Evolutionary conservation across 2,888 invertebrate genomes (phyloP).

Genomic region (Leptinotarsa rubiginosa): DNA sequence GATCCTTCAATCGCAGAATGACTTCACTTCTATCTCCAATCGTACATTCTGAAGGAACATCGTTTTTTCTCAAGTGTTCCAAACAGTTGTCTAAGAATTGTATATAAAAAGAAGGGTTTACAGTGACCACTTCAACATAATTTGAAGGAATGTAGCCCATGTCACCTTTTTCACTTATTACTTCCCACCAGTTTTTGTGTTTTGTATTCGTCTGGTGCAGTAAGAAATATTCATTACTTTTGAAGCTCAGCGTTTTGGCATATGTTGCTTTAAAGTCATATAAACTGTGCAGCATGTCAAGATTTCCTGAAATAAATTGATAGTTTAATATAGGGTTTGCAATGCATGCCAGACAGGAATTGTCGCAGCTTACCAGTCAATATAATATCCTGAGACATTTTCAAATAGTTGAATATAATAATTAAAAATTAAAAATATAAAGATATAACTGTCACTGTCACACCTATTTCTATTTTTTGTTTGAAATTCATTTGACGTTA

Average conservation of each 20-base stretch:
- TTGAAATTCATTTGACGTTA: slow-evolving; percentile 31
- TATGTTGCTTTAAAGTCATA: slow-evolving; percentile 88
- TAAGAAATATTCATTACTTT: slow-evolving; percentile 83
- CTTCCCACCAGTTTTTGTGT: slow-evolving; percentile 91
- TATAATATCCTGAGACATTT: slow-evolving; percentile 53
- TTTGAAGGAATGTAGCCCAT: slow-evolving; percentile 89
- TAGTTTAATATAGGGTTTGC: background rate
- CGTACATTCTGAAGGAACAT: slow-evolving; percentile 53
- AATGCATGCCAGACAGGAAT: background rate
- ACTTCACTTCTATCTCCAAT: slow-evolving; percentile 73
- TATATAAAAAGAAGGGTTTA: slow-evolving; percentile 77
- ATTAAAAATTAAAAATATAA: slow-evolving; percentile 26
- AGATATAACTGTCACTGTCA: slow-evolving; percentile 53
- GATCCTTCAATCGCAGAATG: slow-evolving; percentile 72
- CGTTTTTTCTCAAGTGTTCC: slow-evolving; percentile 61
- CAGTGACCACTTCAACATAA: slow-evolving; percentile 84
- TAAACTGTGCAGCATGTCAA: slow-evolving; percentile 85
- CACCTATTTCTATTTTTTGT: slow-evolving; percentile 60
- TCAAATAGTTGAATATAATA: slow-evolving; percentile 32
- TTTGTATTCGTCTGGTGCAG: slow-evolving; percentile 83
- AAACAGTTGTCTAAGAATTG: slow-evolving; percentile 80
- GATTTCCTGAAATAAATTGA: slow-evolving; percentile 69
- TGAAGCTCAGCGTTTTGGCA: slow-evolving; percentile 85
- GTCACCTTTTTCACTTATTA: slow-evolving; percentile 83
- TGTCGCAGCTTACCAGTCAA: slow-evolving; percentile 50